These are phyloP conservation scores for Zaprionus tsacasi DNA, from an alignment of 1,140 invertebrate genomes.

Conservation along the genomic window DNA sequence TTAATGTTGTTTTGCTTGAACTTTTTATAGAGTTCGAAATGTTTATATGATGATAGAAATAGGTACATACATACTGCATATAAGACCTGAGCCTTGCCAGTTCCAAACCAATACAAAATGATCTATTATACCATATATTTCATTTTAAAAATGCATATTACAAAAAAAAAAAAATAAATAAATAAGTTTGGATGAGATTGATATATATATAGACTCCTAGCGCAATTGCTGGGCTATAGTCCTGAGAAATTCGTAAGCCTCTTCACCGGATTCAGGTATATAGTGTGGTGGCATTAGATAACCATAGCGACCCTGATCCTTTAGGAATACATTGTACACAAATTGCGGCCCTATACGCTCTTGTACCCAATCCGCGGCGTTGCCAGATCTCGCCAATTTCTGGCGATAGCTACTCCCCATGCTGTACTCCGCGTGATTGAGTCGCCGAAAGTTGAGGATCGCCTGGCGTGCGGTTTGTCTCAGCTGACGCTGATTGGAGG, in stretches of 20 bases:
- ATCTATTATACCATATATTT: background rate
- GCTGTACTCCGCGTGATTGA: constrained; percentile 77
- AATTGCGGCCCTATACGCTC: constrained; percentile 88
- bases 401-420: constrained; percentile 73
- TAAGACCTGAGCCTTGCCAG: too few species aligned
- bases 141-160: background rate
- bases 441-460: constrained; percentile 63
- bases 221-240: constrained; percentile 86
- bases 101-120: background rate
- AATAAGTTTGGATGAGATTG: background rate
- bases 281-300: constrained; percentile 91
- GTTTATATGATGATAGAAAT: background rate
- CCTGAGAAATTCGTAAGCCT: constrained; percentile 91
- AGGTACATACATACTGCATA: too few species aligned
- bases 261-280: constrained; percentile 90
- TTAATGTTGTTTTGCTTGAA: background rate
- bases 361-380: constrained; percentile 90
- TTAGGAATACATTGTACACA: constrained; percentile 91
- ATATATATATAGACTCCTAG: background rate
- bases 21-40: background rate
- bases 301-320: constrained; percentile 90
- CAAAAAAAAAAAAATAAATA: constrained; percentile 18
- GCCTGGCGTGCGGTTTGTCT: constrained; percentile 60
- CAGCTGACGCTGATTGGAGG: constrained; percentile 65
- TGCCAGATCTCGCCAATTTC: constrained; percentile 83